Evolutionary conservation across 1,140 invertebrate species (phyloP), one percentile per base, ranked within the genome.

Genomic region (Ruditapes philippinarum): DNA sequence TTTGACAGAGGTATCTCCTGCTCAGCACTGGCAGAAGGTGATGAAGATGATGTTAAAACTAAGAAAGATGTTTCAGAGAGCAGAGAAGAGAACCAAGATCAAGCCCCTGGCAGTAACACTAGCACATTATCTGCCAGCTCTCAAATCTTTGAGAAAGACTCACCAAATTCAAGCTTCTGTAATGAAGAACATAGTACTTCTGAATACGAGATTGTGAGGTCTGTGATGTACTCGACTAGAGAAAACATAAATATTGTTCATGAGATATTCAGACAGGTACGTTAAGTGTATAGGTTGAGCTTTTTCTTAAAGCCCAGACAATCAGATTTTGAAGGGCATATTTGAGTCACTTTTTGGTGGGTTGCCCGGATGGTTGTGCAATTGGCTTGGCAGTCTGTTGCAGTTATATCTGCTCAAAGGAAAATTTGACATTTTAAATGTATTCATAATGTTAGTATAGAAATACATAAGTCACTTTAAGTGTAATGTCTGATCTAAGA

Each of bases 231-330:
- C 94, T 97, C 98, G 40, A 97, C 97, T 74, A 97, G 98, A 68
- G 98, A 98, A 89, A 99, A 99, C 95, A 97, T 99, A 4, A 98
- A 99, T 96, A 98, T 99, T 95, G 97, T 99, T 45, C 98, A 99
- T 94, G 99, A 99, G 96, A 97, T 99, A 40, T 98, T 99, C 93
- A 97, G 98, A 76, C 98, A 99, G 96, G 95, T 95, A 87, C 78
- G 91, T 82, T 17, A 4, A 57, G 17, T 57, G 9, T n/a, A 7
- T 25, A 57, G 54, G 19, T 12, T 85, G 42, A 14, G 42, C 5
- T n/a, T n/a, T n/a, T n/a, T n/a, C n/a, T n/a, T n/a, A n/a, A n/a
- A n/a, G n/a, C n/a, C n/a, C n/a, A n/a, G n/a, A n/a, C n/a, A n/a
- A n/a, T n/a, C n/a, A n/a, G n/a, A n/a, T n/a, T n/a, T n/a, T n/a